Evolutionary conservation across 2,888 invertebrate species (phyloP).

Genomic region (Nebria brevicollis): DNA sequence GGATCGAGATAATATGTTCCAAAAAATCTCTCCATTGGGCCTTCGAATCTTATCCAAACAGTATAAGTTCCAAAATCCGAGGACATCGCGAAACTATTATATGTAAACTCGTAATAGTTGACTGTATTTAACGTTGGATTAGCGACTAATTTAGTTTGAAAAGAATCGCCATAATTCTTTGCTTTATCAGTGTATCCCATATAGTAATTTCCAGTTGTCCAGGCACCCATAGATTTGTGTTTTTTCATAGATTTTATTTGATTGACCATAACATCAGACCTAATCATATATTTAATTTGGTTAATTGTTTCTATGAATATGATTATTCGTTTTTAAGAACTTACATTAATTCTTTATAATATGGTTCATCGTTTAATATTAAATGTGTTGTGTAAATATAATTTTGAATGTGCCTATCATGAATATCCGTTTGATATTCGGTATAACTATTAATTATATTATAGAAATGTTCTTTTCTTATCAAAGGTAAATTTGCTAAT

Average conservation of each 20-base stretch:
- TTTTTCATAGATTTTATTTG: neutral
- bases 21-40: neutral
- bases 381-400: constrained; percentile 20
- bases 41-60: constrained; percentile 9
- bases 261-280: neutral
- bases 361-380: constrained; percentile 19
- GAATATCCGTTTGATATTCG: constrained; percentile 17
- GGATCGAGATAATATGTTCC: neutral
- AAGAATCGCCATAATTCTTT: constrained; percentile 20
- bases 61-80: constrained; percentile 20
- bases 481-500: neutral
- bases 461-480: constrained; percentile 23
- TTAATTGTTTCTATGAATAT: neutral
- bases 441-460: constrained; percentile 12
- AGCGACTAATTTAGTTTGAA: constrained; percentile 18
- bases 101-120: constrained; percentile 7
- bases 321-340: neutral
- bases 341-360: constrained; percentile 15
- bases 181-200: constrained; percentile 15
- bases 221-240: neutral
- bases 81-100: constrained; percentile 18
- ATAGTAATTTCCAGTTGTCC: constrained; percentile 29
- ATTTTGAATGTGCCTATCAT: constrained; percentile 21
- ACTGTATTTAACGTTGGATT: constrained; percentile 4
- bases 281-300: neutral